Conservation (phyloP, 1,140 invertebrate species). For the Maniola jurtina region DNA sequence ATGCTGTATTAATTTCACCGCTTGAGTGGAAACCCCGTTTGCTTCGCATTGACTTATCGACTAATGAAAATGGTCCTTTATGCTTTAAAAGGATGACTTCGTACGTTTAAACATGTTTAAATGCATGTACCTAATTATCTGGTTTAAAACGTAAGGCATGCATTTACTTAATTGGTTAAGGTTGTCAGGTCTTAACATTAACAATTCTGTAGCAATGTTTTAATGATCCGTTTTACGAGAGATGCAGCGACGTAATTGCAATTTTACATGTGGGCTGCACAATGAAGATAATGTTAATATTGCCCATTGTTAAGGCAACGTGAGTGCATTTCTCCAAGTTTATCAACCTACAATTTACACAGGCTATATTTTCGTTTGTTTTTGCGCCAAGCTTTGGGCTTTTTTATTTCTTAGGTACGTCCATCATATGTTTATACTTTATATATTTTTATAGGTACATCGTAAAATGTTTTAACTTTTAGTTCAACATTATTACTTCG, state of each 20-base stretch:
- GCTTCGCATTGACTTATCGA: too few relatives aligned
- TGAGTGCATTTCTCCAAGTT: constrained; percentile 7
- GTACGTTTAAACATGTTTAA: not conserved
- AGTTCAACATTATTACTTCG: too few relatives aligned
- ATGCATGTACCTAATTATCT: constrained; percentile 4
- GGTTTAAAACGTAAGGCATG: constrained; percentile 3
- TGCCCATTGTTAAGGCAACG: constrained; percentile 26
- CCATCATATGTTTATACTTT: too few relatives aligned
- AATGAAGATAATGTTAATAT: constrained; percentile 30
- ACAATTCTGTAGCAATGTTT: constrained; percentile 44
- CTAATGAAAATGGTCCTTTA: constrained; percentile 1
- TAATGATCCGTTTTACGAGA: constrained; percentile 50
- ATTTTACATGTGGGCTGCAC: constrained; percentile 19
- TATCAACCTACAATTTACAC: not conserved
- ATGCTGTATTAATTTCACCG: too few relatives aligned
- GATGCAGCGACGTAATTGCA: constrained; percentile 32
- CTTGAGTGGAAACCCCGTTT: too few relatives aligned
- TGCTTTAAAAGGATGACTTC: constrained; percentile 11
- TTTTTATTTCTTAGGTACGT: too few relatives aligned
- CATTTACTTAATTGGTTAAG: not conserved
- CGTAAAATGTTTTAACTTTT: too few relatives aligned
- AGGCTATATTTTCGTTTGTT: not conserved
- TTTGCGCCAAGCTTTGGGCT: too few relatives aligned
- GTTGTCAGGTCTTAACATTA: not conserved
- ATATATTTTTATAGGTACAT: too few relatives aligned